Evolutionary conservation across 2,113 vertebrate species (phyloP), one percentile per base, ranked within the genome.

Genomic region (Penelope pileata): DNA sequence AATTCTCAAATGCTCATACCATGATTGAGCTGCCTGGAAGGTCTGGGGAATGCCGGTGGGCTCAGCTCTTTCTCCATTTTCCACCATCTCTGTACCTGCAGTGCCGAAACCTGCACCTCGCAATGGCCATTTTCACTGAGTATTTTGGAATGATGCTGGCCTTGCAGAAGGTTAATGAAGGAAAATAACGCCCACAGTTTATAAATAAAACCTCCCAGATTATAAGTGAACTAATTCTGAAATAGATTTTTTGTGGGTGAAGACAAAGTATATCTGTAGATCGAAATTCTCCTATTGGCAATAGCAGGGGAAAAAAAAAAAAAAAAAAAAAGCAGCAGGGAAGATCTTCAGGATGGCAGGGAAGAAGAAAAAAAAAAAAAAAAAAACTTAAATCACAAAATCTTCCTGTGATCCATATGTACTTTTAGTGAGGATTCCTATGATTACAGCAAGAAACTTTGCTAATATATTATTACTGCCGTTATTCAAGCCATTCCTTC

Each of bases 181-280:
- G 89, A 86, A 92, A 95, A 90, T 27, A 92, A 68, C 36, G 86
- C 81, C 74, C 19, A 4, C 40, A 82, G 56, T 32, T 32, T 54
- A 54, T 54, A 30, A 54, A 54, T 32, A 32, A 17, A 32, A 32
- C 30, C 53, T 30, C 53, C 17, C 32, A 56, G 51, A 69, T 81
- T 83, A 60, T 54, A 75, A 85, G 53, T 73, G 43, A 88, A n/a
- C 34, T 95, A 92, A 94, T 86, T 88, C 66, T 94, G 48, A 69
- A 95, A 45, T 27, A 93, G 43, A 75, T 12, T 92, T 79, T 79
- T 40, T 83, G 59, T 83, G 54, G 38, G 51, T 72, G 83, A 94
- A 91, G 60, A 86, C 32, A 84, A 83, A 27, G 51, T 88, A 11
- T 78, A 92, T 74, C 77, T 84, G 29, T 91, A 88, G 73, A 94